Percentiles rank a stretch among this genome's conserved stretches.
Evolutionary conservation across 2,113 vertebrate species (phyloP).

Genomic region (Procapra przewalskii): DNA sequence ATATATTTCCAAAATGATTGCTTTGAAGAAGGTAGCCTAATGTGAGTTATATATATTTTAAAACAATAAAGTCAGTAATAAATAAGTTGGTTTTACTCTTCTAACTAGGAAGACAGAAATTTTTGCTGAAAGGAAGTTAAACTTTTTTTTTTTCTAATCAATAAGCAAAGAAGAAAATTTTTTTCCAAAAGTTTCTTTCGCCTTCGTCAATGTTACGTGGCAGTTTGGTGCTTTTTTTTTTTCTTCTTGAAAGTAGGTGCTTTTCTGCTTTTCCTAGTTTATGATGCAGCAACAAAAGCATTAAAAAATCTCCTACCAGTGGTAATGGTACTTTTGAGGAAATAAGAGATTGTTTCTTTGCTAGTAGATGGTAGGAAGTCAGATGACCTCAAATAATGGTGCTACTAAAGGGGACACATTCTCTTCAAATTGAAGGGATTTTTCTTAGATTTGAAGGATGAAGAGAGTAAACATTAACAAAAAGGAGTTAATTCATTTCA

Average conservation of each 20-base stretch:
- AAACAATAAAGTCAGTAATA: neutral
- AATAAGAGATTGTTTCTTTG: neutral
- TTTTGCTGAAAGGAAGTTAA: neutral
- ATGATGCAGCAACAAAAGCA: neutral
- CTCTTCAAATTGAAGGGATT: neutral
- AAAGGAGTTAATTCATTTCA: neutral
- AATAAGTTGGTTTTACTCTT: neutral
- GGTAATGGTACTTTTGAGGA: neutral
- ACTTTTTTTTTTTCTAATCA: neutral
- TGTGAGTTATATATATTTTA: neutral
- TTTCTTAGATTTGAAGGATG: constrained; percentile 13
- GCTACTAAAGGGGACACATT: neutral
- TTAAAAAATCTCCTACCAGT: neutral
- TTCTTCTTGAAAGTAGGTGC: neutral
- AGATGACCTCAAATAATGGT: neutral
- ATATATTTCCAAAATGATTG: neutral
- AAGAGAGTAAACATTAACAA: neutral
- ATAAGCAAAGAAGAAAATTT: neutral
- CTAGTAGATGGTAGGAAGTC: neutral
- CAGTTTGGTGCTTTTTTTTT: neutral
- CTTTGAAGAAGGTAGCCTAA: neutral
- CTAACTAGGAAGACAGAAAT: neutral
- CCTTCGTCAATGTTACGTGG: neutral
- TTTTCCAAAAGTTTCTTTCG: neutral
- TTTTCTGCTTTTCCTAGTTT: neutral